Evolutionary conservation across 2,113 vertebrate genomes (phyloP).

Genomic region (Calypte anna): DNA sequence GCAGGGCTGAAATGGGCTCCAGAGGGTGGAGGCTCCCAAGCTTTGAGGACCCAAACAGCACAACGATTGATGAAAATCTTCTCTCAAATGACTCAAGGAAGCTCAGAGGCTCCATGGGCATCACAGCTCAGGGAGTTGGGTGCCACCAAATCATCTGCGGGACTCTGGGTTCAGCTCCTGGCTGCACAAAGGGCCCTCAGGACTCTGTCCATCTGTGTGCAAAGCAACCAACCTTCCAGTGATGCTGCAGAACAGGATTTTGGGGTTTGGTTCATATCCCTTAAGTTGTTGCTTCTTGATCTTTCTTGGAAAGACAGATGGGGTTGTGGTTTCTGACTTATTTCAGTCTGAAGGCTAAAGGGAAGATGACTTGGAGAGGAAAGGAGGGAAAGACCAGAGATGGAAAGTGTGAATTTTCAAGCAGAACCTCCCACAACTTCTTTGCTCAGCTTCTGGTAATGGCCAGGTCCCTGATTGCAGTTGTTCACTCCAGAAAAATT

Average conservation of each 20-base stretch:
- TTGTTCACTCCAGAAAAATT: neutral
- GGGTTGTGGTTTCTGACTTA: neutral
- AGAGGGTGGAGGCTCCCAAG: neutral
- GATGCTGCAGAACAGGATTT: neutral
- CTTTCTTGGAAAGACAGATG: neutral
- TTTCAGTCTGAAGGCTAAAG: neutral
- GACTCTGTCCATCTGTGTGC: neutral
- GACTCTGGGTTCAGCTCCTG: neutral
- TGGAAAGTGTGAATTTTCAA: constrained; percentile 23
- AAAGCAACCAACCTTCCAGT: rapidly evolving
- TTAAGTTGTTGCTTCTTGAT: neutral
- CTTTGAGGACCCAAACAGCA: neutral
- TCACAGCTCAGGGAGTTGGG: neutral
- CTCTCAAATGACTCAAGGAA: neutral
- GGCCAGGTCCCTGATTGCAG: neutral
- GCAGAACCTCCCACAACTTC: neutral
- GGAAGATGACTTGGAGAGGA: neutral
- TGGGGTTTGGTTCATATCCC: neutral
- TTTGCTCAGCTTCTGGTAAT: neutral
- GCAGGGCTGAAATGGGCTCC: neutral
- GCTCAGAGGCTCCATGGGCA: rapidly evolving
- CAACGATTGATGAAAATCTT: neutral
- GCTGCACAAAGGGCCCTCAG: neutral
- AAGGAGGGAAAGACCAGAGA: neutral
- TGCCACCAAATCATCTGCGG: neutral